Evolutionary conservation across 2,888 invertebrate genomes (phyloP), one percentile per base, ranked within the genome.

Genomic region (Argyra leucocephala): DNA sequence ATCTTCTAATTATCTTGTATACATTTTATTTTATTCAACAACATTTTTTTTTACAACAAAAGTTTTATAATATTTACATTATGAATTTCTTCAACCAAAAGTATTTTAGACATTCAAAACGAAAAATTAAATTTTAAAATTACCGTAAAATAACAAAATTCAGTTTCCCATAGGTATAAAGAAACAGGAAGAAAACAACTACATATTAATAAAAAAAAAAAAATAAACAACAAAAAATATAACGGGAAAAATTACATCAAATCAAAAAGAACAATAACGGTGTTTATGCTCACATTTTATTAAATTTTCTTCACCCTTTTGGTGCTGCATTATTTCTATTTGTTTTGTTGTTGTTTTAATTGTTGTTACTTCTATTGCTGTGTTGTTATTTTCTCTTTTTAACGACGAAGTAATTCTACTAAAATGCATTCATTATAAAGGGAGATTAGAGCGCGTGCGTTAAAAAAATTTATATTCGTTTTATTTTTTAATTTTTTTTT

Each of bases 401-500:
- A 18, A 3, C 4, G 18, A 48, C n/a, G 48, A 18, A 48, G 48
- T 48, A 48, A 48, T 48, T 48, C 48, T 48, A 48, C 48, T 48
- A 48, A 15, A 48, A 18, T 48, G 48, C 15, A 15, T 2, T 12
- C 15, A 48, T 4, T 21, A 22, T 58, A 5, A 48, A 48, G 18
- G 18, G 1, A 7, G 12, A 31, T 10, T 10, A 2, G 24, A 18
- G 61, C 61, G 61, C 31, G 18, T 61, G 61, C 61, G 61, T 21
- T 5, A 61, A 18, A 31, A 22, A 21, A 18, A 26, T 26, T n/a
- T 48, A 18, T 48, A 18, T 48, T 48, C 15, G 1, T 48, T n/a
- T 48, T 48, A 26, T 31, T 10, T 31, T 31, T 76, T 77, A 76
- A 74, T 75, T 78, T 77, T 77, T 76, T 77, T 79, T 76, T 77